A percentile compares a stretch with the other conserved stretches of the same genome.
phyloP scores from a whole-genome alignment of 2,797 vertebrate genomes.

The Mormyrops attenuatus region DNA sequence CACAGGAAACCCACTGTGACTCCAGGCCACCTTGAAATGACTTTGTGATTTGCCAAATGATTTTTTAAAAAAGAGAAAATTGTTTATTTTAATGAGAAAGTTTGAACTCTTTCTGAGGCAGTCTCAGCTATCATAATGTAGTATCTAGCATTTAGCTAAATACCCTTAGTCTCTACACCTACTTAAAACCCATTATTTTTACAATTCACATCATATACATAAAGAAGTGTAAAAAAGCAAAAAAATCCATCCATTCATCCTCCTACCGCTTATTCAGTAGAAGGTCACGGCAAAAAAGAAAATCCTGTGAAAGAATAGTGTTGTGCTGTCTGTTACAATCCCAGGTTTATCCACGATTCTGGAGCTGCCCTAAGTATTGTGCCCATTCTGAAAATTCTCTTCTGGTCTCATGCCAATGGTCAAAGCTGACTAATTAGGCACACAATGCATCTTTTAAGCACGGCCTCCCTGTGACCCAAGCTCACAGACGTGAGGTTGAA shows the following conservation, averaged over 20 bases:
- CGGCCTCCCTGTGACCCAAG: neutral
- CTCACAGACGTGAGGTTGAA: neutral
- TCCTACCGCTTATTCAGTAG: neutral
- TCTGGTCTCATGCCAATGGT: neutral
- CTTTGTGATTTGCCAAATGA: neutral
- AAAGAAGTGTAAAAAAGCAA: neutral
- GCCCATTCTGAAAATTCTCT: neutral
- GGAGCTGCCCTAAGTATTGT: neutral
- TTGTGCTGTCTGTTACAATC: neutral
- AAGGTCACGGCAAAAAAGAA: neutral
- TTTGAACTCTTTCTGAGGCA: neutral
- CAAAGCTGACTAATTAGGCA: neutral
- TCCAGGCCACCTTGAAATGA: neutral
- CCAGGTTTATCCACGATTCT: neutral
- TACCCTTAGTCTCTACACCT: neutral
- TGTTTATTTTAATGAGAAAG: neutral
- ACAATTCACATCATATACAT: neutral
- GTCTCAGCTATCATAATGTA: neutral
- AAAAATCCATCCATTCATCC: neutral
- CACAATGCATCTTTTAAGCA: neutral
- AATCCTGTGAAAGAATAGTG: neutral
- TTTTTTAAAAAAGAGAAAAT: neutral
- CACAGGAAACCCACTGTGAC: neutral
- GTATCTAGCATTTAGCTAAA: neutral
- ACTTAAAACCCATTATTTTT: neutral